Conservation (phyloP, 2,888 invertebrate genomes). For the Mythimna albipuncta region DNA sequence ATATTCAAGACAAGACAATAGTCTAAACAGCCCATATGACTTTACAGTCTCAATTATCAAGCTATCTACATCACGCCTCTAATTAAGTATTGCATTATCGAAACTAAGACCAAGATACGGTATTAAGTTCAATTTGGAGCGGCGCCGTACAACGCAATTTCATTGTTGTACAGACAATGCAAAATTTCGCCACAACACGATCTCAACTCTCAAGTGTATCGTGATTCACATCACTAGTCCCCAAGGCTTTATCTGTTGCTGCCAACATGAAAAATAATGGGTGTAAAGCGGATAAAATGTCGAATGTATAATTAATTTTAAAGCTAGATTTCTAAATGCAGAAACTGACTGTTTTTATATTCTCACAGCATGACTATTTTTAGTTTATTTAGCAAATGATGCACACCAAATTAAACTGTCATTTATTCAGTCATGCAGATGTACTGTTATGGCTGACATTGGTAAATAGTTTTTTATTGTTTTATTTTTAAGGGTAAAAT, state of each 20-base stretch:
- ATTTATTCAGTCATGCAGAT: neutral
- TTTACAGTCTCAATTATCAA: slow-evolving; percentile 47
- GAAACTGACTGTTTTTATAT: slow-evolving; percentile 18
- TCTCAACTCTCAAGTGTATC: slow-evolving; percentile 64
- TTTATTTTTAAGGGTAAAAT: too few species aligned
- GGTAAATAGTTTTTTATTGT: neutral
- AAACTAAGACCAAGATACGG: slow-evolving; percentile 56
- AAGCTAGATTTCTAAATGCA: slow-evolving; percentile 31
- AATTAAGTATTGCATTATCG: slow-evolving; percentile 62
- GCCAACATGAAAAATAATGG: slow-evolving; percentile 36
- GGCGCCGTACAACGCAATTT: slow-evolving; percentile 48
- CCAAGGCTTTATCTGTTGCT: slow-evolving; percentile 49
- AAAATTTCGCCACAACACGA: slow-evolving; percentile 58
- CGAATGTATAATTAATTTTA: slow-evolving; percentile 52
- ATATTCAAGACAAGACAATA: slow-evolving; percentile 44
- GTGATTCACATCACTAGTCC: slow-evolving; percentile 65
- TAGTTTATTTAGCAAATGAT: neutral
- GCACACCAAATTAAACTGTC: neutral
- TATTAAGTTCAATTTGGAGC: slow-evolving; percentile 55
- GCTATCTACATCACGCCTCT: slow-evolving; percentile 60
- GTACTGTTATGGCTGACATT: neutral
- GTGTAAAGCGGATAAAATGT: slow-evolving; percentile 20
- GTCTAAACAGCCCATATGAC: slow-evolving; percentile 20
- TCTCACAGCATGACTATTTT: neutral
- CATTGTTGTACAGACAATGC: slow-evolving; percentile 65